phyloP scores from a whole-genome alignment of 1,140 invertebrate species.

The Drosophila athabasca region DNA sequence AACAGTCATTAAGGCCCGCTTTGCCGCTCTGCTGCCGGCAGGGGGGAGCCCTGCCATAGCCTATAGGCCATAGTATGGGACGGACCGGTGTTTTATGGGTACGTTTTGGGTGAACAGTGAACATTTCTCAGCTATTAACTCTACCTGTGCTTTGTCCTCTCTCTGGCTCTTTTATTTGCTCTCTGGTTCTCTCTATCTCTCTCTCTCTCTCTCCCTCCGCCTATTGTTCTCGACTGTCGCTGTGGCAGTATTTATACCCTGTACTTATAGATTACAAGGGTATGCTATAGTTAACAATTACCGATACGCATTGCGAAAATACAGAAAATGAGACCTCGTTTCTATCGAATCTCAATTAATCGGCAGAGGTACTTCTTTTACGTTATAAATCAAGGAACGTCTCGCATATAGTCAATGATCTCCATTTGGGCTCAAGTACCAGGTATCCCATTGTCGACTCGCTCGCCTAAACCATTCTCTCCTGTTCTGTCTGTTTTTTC shows the following conservation, averaged over 20 bases:
- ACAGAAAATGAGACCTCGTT: too few species aligned
- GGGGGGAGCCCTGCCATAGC: not conserved
- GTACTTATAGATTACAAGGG: slow-evolving; percentile 20
- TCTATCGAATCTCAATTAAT: too few species aligned
- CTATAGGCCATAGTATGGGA: slow-evolving; percentile 5
- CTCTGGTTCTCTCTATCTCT: slow-evolving; percentile 29
- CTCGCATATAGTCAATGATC: too few species aligned
- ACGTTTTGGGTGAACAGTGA: slow-evolving; percentile 27
- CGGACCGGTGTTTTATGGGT: slow-evolving; percentile 68
- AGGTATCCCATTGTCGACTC: too few species aligned
- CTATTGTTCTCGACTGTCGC: slow-evolving; percentile 63
- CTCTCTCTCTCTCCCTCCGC: slow-evolving; percentile 23
- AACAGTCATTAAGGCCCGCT: slow-evolving; percentile 64
- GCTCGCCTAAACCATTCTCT: not conserved
- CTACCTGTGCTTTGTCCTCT: slow-evolving; percentile 20
- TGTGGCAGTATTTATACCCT: slow-evolving; percentile 48
- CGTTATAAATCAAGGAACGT: too few species aligned
- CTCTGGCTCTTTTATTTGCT: slow-evolving; percentile 13
- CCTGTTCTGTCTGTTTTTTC: slow-evolving; percentile 47
- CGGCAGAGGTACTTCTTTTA: too few species aligned
- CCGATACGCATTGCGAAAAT: too few species aligned
- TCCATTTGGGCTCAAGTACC: too few species aligned
- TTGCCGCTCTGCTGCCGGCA: slow-evolving; percentile 39
- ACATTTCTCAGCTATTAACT: slow-evolving; percentile 48
- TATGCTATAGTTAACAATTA: not conserved